Evolutionary conservation across 2,113 vertebrate genomes (phyloP).

Genomic region (Oophaga pumilio): DNA sequence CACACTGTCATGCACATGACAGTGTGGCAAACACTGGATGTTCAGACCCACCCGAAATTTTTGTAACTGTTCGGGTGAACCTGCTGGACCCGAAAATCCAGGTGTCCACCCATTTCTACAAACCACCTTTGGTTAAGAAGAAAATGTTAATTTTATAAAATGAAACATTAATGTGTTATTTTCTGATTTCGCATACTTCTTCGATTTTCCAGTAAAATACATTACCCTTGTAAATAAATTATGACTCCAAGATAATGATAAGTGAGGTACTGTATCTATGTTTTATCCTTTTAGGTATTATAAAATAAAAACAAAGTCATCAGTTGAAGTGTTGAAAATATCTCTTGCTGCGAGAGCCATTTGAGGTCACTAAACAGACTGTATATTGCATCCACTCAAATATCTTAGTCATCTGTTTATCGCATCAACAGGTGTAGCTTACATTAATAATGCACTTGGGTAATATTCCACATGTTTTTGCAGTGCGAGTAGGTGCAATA

Average conservation of each 20-base stretch:
- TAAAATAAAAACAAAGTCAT: conserved; percentile 35
- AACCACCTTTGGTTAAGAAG: too few species aligned
- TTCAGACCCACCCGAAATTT: too few species aligned
- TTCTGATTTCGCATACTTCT: too few species aligned
- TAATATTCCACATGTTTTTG: conserved; percentile 49
- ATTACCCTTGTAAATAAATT: neutral
- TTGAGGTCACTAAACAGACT: conserved; percentile 40
- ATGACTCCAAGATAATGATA: neutral
- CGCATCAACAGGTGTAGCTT: conserved; percentile 39
- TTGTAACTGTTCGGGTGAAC: too few species aligned
- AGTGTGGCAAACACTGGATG: too few species aligned
- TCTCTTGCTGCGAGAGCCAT: conserved; percentile 29
- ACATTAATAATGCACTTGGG: conserved; percentile 42
- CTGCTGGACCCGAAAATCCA: too few species aligned
- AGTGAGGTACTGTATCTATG: neutral
- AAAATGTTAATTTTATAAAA: too few species aligned
- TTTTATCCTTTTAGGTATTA: conserved; percentile 19
- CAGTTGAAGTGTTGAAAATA: conserved; percentile 15
- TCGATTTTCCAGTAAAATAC: neutral
- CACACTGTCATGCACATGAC: too few species aligned
- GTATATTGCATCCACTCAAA: conserved; percentile 29
- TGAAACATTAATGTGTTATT: too few species aligned
- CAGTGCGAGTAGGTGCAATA: conserved; percentile 38
- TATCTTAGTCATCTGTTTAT: conserved; percentile 37
- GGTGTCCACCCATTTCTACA: too few species aligned